These are phyloP conservation scores for Momotus momota DNA, from an alignment of 2,797 vertebrate genomes.

Conservation along the genomic window DNA sequence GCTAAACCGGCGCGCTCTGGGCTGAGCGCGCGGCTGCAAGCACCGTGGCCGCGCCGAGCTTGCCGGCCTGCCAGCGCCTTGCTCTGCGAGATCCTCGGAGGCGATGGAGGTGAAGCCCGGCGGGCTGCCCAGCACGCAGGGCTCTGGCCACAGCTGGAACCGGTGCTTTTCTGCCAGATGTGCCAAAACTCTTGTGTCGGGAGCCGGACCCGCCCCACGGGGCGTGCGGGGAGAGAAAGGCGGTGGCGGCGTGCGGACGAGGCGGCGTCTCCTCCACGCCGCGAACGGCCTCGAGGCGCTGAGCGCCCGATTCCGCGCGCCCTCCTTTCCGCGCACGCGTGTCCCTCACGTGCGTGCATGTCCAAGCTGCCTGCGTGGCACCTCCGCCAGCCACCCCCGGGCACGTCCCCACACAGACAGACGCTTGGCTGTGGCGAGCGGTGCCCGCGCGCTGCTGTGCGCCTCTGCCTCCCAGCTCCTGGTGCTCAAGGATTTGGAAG, in stretches of 20 bases:
- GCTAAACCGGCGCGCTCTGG: not conserved
- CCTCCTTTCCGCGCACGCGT: not conserved
- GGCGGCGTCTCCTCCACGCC: not conserved
- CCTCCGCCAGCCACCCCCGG: not conserved
- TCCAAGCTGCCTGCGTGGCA: conserved; percentile 32
- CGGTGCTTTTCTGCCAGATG: fast-evolving
- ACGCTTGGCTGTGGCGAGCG: not conserved
- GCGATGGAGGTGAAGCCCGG: not conserved
- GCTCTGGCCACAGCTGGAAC: not conserved
- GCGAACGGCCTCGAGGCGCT: no score
- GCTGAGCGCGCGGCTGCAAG: not conserved
- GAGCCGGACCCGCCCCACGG: not conserved
- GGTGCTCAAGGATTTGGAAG: conserved; percentile 26
- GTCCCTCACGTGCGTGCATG: not conserved
- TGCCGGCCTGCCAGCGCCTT: not conserved
- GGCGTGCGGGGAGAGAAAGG: not conserved
- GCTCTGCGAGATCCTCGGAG: not conserved
- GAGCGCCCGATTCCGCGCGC: not conserved
- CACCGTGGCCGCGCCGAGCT: fast-evolving
- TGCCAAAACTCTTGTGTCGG: fast-evolving
- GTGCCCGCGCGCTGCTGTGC: not conserved
- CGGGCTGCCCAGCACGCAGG: not conserved
- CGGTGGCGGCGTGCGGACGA: not conserved
- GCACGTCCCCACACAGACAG: fast-evolving
- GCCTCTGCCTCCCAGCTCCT: not conserved